A percentile compares a stretch with the other conserved stretches of the same genome.
phyloP scores from a whole-genome alignment of 2,888 invertebrate species.

The Nyleta sp. region DNA sequence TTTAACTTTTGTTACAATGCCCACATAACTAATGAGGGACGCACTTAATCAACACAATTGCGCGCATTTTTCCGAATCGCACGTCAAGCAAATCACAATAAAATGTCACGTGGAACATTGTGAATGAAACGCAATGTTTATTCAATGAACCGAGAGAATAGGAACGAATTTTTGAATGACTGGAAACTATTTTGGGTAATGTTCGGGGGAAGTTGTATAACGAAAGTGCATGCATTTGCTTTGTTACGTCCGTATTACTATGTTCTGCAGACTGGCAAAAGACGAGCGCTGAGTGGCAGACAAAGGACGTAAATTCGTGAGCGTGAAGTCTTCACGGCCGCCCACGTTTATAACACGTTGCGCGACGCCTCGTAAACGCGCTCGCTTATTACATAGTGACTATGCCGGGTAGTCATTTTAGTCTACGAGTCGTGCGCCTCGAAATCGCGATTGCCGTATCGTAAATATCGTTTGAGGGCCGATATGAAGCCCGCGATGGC shows the following conservation, averaged over 20 bases:
- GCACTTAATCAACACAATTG: constrained; percentile 18
- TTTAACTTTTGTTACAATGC: neutral
- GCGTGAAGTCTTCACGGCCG: constrained; percentile 69
- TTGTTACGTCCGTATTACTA: constrained; percentile 30
- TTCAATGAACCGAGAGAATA: constrained; percentile 54
- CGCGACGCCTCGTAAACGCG: constrained; percentile 75
- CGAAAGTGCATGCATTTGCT: constrained; percentile 38
- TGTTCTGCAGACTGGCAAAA: constrained; percentile 43
- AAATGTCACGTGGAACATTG: constrained; percentile 43
- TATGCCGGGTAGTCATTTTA: constrained; percentile 66
- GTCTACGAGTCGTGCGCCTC: constrained; percentile 40
- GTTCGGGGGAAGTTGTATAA: constrained; percentile 37
- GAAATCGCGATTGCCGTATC: constrained; percentile 66
- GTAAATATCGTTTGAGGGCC: constrained; percentile 72
- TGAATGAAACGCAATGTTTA: constrained; percentile 57
- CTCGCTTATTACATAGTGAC: constrained; percentile 75
- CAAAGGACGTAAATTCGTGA: constrained; percentile 76
- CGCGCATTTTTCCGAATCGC: constrained; percentile 9
- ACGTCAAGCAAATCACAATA: constrained; percentile 30
- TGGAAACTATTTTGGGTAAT: constrained; percentile 48
- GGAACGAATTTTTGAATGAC: constrained; percentile 55
- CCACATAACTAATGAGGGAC: neutral
- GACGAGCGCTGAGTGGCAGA: constrained; percentile 73
- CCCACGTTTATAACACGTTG: constrained; percentile 72
- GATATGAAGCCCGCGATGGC: constrained; percentile 44